Conservation (phyloP, 64 coral and sea anemone species). For the Montipora sp. region DNA sequence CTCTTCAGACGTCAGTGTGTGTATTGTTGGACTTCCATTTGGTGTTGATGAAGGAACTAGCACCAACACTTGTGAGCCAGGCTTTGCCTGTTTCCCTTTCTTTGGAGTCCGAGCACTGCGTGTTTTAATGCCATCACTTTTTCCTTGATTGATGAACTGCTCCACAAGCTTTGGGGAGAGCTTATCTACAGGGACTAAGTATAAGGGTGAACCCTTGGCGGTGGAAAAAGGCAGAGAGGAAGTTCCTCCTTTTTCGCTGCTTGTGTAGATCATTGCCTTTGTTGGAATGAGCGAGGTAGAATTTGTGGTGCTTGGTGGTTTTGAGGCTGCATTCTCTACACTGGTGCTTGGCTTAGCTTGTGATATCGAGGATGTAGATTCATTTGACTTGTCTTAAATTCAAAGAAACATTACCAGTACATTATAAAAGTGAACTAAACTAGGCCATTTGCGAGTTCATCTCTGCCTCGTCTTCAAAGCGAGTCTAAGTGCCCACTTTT, state of each 20-base stretch:
- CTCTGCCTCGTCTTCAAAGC: too few species aligned
- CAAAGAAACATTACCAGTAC: not conserved
- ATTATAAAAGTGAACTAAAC: too few species aligned
- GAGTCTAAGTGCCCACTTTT: too few species aligned
- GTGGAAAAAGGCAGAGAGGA: not conserved
- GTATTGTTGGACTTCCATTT: slow-evolving; percentile 27
- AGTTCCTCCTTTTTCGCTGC: not conserved
- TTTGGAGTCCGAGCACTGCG: not conserved
- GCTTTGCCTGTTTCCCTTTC: not conserved
- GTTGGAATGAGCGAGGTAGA: not conserved
- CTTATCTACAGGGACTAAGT: slow-evolving; percentile 26
- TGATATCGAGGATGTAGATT: not conserved
- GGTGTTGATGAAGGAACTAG: slow-evolving; percentile 3
- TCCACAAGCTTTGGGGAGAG: slow-evolving; percentile 31
- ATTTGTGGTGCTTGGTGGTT: not conserved
- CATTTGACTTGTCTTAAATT: not conserved
- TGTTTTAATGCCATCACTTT: slow-evolving; percentile 21
- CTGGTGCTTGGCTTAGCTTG: not conserved
- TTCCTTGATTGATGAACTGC: slow-evolving; percentile 30
- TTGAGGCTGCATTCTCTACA: not conserved
- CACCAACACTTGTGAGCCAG: slow-evolving; percentile 19
- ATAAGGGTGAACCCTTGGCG: slow-evolving; percentile 8
- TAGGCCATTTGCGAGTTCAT: too few species aligned
- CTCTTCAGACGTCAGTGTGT: slow-evolving; percentile 7
- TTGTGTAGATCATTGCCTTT: slow-evolving; percentile 36